Evolutionary conservation across 2,797 vertebrate species (phyloP).

Genomic region (Gadopsis marmoratus): DNA sequence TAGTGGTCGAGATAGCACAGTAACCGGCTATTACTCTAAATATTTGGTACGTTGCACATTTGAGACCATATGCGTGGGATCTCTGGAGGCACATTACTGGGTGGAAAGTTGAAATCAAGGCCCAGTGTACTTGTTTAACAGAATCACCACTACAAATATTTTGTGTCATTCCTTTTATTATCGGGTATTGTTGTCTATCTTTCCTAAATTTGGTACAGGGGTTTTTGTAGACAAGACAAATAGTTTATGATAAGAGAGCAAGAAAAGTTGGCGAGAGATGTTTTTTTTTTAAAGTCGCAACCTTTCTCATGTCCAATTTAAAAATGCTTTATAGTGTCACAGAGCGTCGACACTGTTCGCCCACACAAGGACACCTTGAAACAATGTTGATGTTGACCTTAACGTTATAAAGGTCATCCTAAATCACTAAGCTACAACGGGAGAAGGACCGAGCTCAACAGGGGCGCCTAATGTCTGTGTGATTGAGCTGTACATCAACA

Average conservation of each 20-base stretch:
- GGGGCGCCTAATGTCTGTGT: slow-evolving; percentile 9
- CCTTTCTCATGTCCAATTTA: slow-evolving; percentile 62
- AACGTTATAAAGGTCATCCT: slow-evolving; percentile 57
- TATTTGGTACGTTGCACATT: slow-evolving; percentile 82
- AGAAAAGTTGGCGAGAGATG: slow-evolving; percentile 34
- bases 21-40: slow-evolving; percentile 86
- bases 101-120: slow-evolving; percentile 64
- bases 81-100: slow-evolving; percentile 61
- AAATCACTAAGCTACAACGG: slow-evolving; percentile 55
- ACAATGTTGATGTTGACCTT: slow-evolving; percentile 72
- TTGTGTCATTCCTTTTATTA: slow-evolving; percentile 24
- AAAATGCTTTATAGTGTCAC: slow-evolving; percentile 60
- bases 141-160: slow-evolving; percentile 12
- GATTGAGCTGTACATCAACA: slow-evolving; percentile 16
- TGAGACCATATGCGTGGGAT: slow-evolving; percentile 65
- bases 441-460: slow-evolving; percentile 31
- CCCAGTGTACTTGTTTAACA: slow-evolving; percentile 31
- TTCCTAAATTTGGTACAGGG: slow-evolving; percentile 38
- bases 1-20: slow-evolving; percentile 78
- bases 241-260: slow-evolving; percentile 58
- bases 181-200: slow-evolving; percentile 41
- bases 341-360: slow-evolving; percentile 26
- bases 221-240: slow-evolving; percentile 30
- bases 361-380: slow-evolving; percentile 55
- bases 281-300: slow-evolving; percentile 52